A percentile compares a stretch with the other conserved stretches of the same genome.
phyloP scores from a whole-genome alignment of 2,888 invertebrate species.

The Nephrotoma appendiculata region DNA sequence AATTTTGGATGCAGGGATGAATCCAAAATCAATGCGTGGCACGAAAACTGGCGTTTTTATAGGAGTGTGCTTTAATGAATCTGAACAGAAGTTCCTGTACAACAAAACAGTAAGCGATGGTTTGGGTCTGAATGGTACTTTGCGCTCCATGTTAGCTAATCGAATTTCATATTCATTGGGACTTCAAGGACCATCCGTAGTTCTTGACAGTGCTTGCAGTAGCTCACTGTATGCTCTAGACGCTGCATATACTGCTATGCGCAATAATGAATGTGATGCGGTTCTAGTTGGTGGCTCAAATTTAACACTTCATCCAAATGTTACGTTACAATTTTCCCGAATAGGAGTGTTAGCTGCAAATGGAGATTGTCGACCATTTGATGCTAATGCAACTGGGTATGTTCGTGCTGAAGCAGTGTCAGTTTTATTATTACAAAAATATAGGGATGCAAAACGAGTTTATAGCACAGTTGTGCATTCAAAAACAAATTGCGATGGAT shows the following conservation, averaged over 20 bases:
- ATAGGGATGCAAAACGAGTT: constrained; percentile 45
- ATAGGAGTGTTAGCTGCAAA: constrained; percentile 67
- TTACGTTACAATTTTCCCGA: constrained; percentile 73
- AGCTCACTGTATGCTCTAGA: constrained; percentile 81
- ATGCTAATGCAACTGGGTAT: constrained; percentile 68
- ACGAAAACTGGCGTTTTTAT: constrained; percentile 58
- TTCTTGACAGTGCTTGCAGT: constrained; percentile 89
- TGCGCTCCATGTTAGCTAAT: constrained; percentile 61
- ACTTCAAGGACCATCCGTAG: constrained; percentile 75
- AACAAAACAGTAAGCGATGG: too few relatives aligned
- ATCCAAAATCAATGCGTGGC: constrained; percentile 50
- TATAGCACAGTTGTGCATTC: constrained; percentile 61
- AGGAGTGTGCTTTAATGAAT: constrained; percentile 56
- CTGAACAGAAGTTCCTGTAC: constrained; percentile 35
- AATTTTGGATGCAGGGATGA: constrained; percentile 58
- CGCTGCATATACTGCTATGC: constrained; percentile 59
- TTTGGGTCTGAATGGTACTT: too few relatives aligned
- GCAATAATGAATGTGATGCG: constrained; percentile 68
- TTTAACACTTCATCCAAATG: constrained; percentile 72
- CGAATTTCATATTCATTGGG: constrained; percentile 81
- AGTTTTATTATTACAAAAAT: constrained; percentile 56
- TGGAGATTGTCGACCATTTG: constrained; percentile 84
- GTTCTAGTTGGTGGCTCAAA: constrained; percentile 84
- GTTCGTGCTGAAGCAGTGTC: constrained; percentile 68
- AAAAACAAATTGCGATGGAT: constrained; percentile 45